These are phyloP conservation scores for Aythya baeri DNA, from an alignment of 2,113 vertebrate genomes.

Conservation along the genomic window DNA sequence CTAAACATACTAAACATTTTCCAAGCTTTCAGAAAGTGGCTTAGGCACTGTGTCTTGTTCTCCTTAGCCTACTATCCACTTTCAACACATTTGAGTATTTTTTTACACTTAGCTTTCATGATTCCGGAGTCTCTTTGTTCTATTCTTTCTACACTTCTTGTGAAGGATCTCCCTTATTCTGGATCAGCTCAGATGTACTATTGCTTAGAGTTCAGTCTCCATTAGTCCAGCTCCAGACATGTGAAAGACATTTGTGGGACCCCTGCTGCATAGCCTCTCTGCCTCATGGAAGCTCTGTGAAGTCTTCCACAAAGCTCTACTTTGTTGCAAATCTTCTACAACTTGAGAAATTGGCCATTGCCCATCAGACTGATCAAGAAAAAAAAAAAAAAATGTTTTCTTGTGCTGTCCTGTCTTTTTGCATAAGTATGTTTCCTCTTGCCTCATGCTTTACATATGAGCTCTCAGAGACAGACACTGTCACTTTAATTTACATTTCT, in stretches of 20 bases:
- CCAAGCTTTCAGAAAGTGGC: background rate
- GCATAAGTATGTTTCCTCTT: background rate
- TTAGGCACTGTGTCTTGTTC: background rate
- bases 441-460: background rate
- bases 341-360: background rate
- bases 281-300: background rate
- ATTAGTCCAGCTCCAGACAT: background rate
- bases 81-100: background rate
- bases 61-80: background rate
- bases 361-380: background rate
- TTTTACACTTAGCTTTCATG: background rate
- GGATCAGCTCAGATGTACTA: background rate
- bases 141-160: background rate
- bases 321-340: background rate
- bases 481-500: conserved; percentile 47
- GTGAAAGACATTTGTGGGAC: background rate
- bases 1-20: background rate
- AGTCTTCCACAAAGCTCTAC: background rate
- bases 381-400: background rate
- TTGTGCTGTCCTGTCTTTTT: background rate
- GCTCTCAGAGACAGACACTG: conserved; percentile 30
- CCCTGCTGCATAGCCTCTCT: background rate
- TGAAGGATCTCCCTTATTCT: background rate
- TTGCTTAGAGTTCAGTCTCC: background rate
- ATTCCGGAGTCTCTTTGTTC: background rate